Base-by-base conservation (phyloP, 2,888 invertebrate species). In the Thelaira solivaga region DNA sequence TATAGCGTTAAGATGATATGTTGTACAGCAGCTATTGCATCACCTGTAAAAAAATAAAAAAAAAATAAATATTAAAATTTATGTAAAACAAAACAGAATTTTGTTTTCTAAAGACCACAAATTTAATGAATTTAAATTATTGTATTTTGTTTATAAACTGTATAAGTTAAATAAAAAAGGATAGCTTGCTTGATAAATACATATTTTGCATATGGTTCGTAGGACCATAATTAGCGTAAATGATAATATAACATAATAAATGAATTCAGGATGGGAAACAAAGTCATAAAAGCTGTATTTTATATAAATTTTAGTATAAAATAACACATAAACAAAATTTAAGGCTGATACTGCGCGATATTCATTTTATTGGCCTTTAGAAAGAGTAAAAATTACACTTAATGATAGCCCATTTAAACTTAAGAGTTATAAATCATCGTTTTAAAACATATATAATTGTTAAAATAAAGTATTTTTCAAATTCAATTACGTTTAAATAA, bases 1-100 rank as follows among this genome's bases (percentile, higher is more conserved):
- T n/a, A n/a, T n/a, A n/a, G n/a, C n/a, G 16, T 4, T 62, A 16
- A 16, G 13, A 26, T 26, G 71, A 62, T 72, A 72, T 72, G 71
- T 62, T 62, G 53, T 13, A 31, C 16, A 36, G 22, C 36, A 36
- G 18, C 13, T 11, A 11, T 2, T 1, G 20, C 11, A 51, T 18
- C 49, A 51, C 41, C 71, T 71, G 51, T 18, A 71, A 72, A 4
- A 16, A 34, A 43, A 10, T 13, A 8, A 20, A 22, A 16, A 8
- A 51, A 13, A 1, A 24, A 31, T 0, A 51, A 8, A 61, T 20
- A 13, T 13, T 5, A 13, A 39, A 39, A 7, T 36, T 36, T 8
- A 31, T 7, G 8, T 8, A 26, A 26, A 26, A 26, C 26, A 6
- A 10, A 4, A 24, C 6, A 1, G n/a, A n/a, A n/a, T n/a, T 22